Base-by-base conservation (phyloP, 1,140 invertebrate genomes). In the Zaprionus ornatus region DNA sequence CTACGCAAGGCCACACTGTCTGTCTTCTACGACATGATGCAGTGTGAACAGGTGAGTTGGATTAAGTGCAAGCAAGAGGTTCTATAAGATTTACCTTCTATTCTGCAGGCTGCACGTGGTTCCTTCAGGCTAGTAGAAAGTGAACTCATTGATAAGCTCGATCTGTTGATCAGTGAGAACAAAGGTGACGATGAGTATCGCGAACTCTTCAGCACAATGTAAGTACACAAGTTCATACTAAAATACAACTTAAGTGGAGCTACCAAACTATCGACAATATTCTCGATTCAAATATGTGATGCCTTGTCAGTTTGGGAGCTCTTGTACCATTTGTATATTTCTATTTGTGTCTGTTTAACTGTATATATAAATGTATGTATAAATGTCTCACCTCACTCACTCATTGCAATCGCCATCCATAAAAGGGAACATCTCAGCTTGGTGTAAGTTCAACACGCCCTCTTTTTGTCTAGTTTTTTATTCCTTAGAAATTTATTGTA, bases 1-100 rank as follows among this genome's bases (percentile, higher is more conserved):
- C 92, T 99, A 17, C 94, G 98, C 6, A 97, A 98, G 87, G 97
- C 97, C 0, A 99, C 98, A 0, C 94, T 99, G 17, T 97, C 97
- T 10, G 98, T 99, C 29, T 98, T 99, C 83, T 99, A 99, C 90
- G 98, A 99, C 88, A 98, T 99, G 96, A 98, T 99, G 97, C 97
- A 98, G 75, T 97, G 96, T 90, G 98, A 99, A 91, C 96, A 98
- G 69, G 94, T 95, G 72, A 67, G 74, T 32, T 32, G 29, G 2
- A 32, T 32, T 32, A 3, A 10, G 9, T 10, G 29, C 9, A 32
- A 32, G 9, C 3, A 32, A 32, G 10, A 10, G 7, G 7, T 9
- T 32, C 9, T 32, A 3, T 3, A 32, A 10, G 29, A 10, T 10
- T 10, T 3, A 3, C 2, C 9, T 50, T 42, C 5, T 50, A n/a